phyloP scores from a whole-genome alignment of 2,888 invertebrate species.

The Eupithecia tripunctaria region DNA sequence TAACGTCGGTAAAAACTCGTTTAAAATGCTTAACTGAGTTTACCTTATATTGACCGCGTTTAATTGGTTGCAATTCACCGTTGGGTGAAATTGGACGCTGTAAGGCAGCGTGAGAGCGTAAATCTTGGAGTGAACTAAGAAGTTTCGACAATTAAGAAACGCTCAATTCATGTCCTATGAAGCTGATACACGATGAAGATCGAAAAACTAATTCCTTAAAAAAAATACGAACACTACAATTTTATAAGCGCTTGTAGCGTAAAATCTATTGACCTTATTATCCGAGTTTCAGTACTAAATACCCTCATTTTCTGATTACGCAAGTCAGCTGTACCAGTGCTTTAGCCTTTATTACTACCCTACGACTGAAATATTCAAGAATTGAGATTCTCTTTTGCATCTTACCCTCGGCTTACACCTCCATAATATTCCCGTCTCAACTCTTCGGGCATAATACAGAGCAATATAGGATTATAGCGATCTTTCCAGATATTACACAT shows the following conservation, averaged over 20 bases:
- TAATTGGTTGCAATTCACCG: not conserved
- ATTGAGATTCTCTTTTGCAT: conserved; percentile 33
- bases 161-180: not conserved
- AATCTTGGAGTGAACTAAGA: not conserved
- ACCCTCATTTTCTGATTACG: conserved; percentile 3
- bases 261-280: not conserved
- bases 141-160: not conserved
- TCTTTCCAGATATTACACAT: conserved; percentile 36
- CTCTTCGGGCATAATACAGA: conserved; percentile 34
- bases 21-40: not conserved
- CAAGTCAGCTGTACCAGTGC: conserved; percentile 12
- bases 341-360: conserved; percentile 18
- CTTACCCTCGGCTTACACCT: conserved; percentile 35
- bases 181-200: no score
- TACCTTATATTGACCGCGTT: not conserved
- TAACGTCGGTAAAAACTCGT: not conserved
- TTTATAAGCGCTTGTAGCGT: not conserved
- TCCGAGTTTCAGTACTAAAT: not conserved
- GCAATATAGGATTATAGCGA: conserved; percentile 39
- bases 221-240: no score
- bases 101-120: not conserved
- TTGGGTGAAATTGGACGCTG: not conserved
- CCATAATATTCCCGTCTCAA: conserved; percentile 34
- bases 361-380: conserved; percentile 33
- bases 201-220: not conserved